Base-by-base conservation (phyloP, 2,888 invertebrate species). In the Nesidiocoris tenuis region DNA sequence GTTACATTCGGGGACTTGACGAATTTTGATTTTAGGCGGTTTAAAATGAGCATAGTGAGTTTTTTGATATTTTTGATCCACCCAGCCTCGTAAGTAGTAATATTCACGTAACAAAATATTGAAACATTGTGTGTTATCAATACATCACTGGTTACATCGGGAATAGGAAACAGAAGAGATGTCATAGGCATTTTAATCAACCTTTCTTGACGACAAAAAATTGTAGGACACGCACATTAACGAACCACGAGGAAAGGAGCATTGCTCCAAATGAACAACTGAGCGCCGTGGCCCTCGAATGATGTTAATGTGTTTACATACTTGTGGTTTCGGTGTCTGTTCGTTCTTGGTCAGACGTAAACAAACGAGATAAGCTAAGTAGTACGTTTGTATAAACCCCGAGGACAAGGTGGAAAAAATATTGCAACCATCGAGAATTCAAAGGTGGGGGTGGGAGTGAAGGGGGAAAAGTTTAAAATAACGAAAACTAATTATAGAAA, bases 401-500 rank as follows among this genome's bases (percentile, higher is more conserved):
- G 39, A 39, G 12, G 3, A 39, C 3, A 39, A 39, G 39, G 39
- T 39, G 39, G 3, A 39, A 39, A 9, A 12, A 24, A 24, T 23
- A 1, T 12, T n/a, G n/a, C n/a, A n/a, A n/a, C n/a, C 24, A 23
- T 16, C 24, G 7, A 24, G 64, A 12, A 18, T 61, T 9, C 9
- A 23, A 24, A 12, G 16, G 17, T 63, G 16, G 24, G 22, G 22
- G 2, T 1, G n/a, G 19, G 17, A 19, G 39, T 65, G 39, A 65
- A 12, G 39, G 24, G 24, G 7, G 39, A 17, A 18, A 0, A 18
- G 18, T 39, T 1, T 17, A 39, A 24, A 64, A 17, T 7, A 39
- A 65, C 39, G 54, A 1, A 19, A 1, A 25, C 65, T 65, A 65
- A 65, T 39, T 39, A 65, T 65, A 65, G 65, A 65, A 16, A n/a